phyloP scores from a whole-genome alignment of 2,797 vertebrate species.

The Moxostoma hubbsi region DNA sequence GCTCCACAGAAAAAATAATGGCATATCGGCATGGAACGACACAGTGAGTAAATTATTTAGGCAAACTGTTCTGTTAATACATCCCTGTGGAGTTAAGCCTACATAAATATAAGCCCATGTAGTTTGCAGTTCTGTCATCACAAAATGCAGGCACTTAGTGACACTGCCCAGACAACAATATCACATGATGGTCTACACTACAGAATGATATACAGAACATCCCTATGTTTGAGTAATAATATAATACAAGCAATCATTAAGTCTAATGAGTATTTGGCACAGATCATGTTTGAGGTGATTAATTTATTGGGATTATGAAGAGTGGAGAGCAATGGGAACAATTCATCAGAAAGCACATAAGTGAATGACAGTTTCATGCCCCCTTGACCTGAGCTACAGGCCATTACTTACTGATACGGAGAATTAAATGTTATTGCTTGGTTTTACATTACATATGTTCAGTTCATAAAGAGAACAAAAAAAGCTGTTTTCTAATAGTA shows the following conservation, averaged over 20 bases:
- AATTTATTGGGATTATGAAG: conserved; percentile 15
- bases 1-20: too few species aligned
- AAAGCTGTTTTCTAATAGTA: neutral
- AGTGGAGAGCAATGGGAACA: neutral
- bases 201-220: neutral
- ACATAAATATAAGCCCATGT: neutral
- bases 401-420: conserved; percentile 1
- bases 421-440: neutral
- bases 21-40: too few species aligned
- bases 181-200: neutral
- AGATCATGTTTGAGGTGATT: conserved; percentile 6
- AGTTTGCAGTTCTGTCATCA: conserved; percentile 12
- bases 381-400: conserved; percentile 6
- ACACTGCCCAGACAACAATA: neutral
- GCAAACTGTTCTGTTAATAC: too few species aligned
- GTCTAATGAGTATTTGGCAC: neutral
- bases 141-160: conserved; percentile 1
- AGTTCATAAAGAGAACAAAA: neutral
- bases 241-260: neutral
- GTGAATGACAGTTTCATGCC: neutral
- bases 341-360: neutral
- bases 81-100: too few species aligned
- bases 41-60: too few species aligned
- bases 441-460: neutral
- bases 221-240: conserved; percentile 2